Conservation (phyloP, 2,113 vertebrate species). For the Mormyrus lacerda region DNA sequence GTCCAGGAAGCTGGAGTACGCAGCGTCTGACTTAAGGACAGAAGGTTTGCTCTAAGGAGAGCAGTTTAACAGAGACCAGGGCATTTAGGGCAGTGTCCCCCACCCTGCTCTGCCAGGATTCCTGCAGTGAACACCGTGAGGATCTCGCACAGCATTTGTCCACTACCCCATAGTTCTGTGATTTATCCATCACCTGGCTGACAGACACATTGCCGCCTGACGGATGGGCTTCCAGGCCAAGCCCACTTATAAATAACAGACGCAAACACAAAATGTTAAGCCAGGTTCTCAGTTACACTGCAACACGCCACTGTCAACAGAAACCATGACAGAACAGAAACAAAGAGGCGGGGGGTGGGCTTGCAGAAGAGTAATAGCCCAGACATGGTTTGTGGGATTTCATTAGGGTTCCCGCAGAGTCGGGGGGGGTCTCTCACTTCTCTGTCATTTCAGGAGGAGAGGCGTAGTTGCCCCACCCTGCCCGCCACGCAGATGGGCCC, state of each 20-base stretch:
- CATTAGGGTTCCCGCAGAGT: background rate
- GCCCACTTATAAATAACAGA: background rate
- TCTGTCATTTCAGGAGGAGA: constrained; percentile 1
- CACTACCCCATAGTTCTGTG: background rate
- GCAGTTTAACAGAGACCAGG: background rate
- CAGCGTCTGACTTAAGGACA: background rate
- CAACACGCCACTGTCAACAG: background rate
- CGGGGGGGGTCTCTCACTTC: background rate
- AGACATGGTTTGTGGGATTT: constrained; percentile 8
- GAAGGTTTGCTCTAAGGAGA: background rate
- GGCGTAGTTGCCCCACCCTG: background rate
- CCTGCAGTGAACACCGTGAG: background rate
- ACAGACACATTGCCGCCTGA: background rate
- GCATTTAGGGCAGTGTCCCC: background rate
- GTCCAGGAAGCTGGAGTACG: background rate
- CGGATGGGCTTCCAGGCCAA: background rate
- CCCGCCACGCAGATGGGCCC: background rate
- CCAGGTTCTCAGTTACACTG: background rate
- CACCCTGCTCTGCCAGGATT: background rate
- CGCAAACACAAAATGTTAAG: background rate
- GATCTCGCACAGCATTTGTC: background rate
- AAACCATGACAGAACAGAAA: constrained; percentile 4
- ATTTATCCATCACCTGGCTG: background rate
- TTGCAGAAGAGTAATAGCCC: constrained; percentile 7
- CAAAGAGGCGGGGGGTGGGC: background rate